These are phyloP conservation scores for Atherix ibis DNA, from an alignment of 2,888 invertebrate species.

Conservation along the genomic window DNA sequence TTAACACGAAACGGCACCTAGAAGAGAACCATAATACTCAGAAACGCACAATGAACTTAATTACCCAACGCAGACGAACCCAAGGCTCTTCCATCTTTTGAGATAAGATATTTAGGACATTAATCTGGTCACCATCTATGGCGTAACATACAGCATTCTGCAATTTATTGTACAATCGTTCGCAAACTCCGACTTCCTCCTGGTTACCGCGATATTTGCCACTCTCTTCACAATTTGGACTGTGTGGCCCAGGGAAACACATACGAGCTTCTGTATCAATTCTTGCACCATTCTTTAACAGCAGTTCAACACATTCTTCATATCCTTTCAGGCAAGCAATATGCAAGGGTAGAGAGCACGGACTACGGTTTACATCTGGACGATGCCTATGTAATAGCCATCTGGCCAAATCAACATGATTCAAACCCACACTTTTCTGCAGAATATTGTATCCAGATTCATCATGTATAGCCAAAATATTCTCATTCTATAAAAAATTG, in stretches of 20 bases:
- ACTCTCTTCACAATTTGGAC: slow-evolving; percentile 51
- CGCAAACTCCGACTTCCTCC: slow-evolving; percentile 37
- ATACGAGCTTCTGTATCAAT: slow-evolving; percentile 55
- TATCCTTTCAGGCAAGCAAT: slow-evolving; percentile 57
- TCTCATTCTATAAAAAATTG: slow-evolving; percentile 40
- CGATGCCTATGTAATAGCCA: slow-evolving; percentile 48
- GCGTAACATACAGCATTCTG: slow-evolving; percentile 57
- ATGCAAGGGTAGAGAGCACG: slow-evolving; percentile 60
- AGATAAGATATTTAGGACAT: slow-evolving; percentile 46
- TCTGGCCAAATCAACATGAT: slow-evolving; percentile 51
- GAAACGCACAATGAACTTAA: slow-evolving; percentile 1
- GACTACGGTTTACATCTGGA: slow-evolving; percentile 48
- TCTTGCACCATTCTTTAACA: slow-evolving; percentile 52
- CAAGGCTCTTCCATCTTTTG: slow-evolving; percentile 55
- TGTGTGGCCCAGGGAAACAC: slow-evolving; percentile 60
- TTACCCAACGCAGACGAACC: slow-evolving; percentile 24
- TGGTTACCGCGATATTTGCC: slow-evolving; percentile 41
- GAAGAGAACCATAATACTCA: neutral
- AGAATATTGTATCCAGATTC: slow-evolving; percentile 53
- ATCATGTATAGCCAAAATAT: slow-evolving; percentile 48
- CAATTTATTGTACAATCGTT: slow-evolving; percentile 37
- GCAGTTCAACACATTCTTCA: slow-evolving; percentile 49
- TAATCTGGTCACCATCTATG: slow-evolving; percentile 56
- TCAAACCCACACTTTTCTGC: slow-evolving; percentile 56
- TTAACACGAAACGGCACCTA: slow-evolving; percentile 38